Base-by-base conservation (phyloP, 2,113 vertebrate species). In the Hydrolagus affinis region DNA sequence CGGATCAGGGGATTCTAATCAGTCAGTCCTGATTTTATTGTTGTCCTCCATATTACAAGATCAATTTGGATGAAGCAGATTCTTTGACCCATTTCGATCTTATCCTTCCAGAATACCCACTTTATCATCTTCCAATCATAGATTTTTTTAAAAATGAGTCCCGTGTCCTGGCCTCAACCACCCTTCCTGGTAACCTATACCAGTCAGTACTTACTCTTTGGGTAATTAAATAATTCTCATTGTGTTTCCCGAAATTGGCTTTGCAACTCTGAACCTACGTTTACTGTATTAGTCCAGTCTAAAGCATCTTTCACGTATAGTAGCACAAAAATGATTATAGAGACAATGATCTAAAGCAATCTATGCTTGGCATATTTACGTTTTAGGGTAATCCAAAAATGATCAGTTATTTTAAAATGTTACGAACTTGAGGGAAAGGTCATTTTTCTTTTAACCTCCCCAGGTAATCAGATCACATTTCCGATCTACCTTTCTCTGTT, bases 101-200 rank as follows among this genome's bases (percentile, higher is more conserved):
- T 62, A 14, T 66, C 66, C 77, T 64, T 83, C 60, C 15, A n/a
- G 62, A 64, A 80, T 60, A 68, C 78, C 78, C 78, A 83, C 59
- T 30, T 28, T 17, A 15, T 83, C 62, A 4, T 62, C 62, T 44
- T 44, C 44, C 44, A 1, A 44, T 44, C 44, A 44, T 44, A 44
- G 44, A 44, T 44, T 44, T 44, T 44, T 44, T 44, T 44, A 44
- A 44, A 44, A 44, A 44, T 6, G 44, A 44, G 44, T 44, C 44
- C 44, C 2, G 44, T 44, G 44, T 44, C 44, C 44, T 44, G 44
- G 44, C 44, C 44, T 44, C 44, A 44, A 44, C 44, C 44, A 44
- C 44, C 44, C 44, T 44, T 44, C 2, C 1, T 44, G 44, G 44
- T 6, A 44, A 44, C 1, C 44, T 44, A 6, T 44, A 3, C 44